A percentile compares a stretch with the other conserved stretches of the same genome.
phyloP scores from a whole-genome alignment of 2,888 invertebrate species.

The Tenthredo mesomela region DNA sequence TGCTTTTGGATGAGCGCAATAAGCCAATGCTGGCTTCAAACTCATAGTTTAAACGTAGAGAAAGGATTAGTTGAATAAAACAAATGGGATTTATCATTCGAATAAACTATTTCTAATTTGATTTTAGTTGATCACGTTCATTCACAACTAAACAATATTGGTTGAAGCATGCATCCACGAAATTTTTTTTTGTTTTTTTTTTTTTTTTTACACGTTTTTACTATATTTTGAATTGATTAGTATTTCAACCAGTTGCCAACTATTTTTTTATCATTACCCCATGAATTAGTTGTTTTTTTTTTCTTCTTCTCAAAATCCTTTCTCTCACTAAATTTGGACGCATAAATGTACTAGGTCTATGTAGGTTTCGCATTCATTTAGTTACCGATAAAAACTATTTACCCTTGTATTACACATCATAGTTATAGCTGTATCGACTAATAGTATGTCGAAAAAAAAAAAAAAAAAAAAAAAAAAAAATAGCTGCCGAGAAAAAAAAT shows the following conservation, averaged over 20 bases:
- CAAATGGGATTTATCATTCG: not conserved
- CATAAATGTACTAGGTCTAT: not conserved
- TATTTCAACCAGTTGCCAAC: not conserved
- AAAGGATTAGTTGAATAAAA: not conserved
- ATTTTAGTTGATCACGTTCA: not conserved
- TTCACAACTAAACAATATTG: not conserved
- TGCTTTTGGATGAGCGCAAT: not conserved
- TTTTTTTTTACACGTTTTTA: not conserved
- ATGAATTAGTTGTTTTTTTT: not conserved
- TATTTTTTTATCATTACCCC: not conserved
- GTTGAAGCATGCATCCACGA: too few species aligned
- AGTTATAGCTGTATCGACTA: not conserved
- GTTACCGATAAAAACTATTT: slow-evolving; percentile 15
- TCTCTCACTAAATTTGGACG: not conserved
- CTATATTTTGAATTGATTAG: not conserved
- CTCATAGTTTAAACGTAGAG: not conserved
- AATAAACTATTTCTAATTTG: not conserved
- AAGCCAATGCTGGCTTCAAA: not conserved
- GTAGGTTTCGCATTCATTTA: not conserved
- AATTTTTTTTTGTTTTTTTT: too few species aligned
- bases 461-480: not conserved
- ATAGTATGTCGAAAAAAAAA: not conserved
- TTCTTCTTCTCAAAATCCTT: not conserved
- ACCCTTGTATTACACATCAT: not conserved
- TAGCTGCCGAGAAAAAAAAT: not conserved